Base-by-base conservation (phyloP, 2,888 invertebrate species). In the Trachelus troglodyta region DNA sequence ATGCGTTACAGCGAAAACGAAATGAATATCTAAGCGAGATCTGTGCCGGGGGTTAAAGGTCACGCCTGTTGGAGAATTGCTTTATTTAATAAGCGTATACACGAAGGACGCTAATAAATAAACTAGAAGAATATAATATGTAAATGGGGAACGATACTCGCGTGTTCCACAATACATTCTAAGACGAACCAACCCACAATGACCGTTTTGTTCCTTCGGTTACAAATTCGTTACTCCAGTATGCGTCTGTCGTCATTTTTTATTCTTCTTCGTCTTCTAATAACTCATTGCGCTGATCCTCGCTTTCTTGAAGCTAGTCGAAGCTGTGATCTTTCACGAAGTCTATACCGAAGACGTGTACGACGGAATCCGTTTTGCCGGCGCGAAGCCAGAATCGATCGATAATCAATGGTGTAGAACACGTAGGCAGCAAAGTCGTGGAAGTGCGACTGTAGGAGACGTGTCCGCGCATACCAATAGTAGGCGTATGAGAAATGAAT, bases 61-160 rank as follows among this genome's bases (percentile, higher is more conserved):
- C 85, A 84, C 79, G 82, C 75, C 81, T 86, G 85, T 23, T 86
- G 86, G 85, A 84, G 88, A 89, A 89, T 90, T 89, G 89, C 89
- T 90, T 90, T 88, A 89, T 90, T 90, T 89, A 90, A 90, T 89
- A 89, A 90, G 86, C 30, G 69, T 35, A 56, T 79, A 75, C 37
- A 80, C 86, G 85, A 87, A 85, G 83, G 87, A 86, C 86, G 87
- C 86, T 86, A 89, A 89, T 89, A 85, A 83, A 79, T 89, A 85
- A 83, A 79, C 82, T 78, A 76, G 81, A 23, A 82, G 83, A 86
- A 85, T 85, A 87, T 85, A 85, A 87, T 83, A 81, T 82, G 71
- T 12, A 71, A 71, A 71, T 31, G 71, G 15, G 15, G 71, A 71
- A 34, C 56, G 56, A 56, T 56, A 56, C 30, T 34, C 71, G 71